Base-by-base conservation (phyloP, 2,888 invertebrate genomes). In the Drosophila testacea region DNA sequence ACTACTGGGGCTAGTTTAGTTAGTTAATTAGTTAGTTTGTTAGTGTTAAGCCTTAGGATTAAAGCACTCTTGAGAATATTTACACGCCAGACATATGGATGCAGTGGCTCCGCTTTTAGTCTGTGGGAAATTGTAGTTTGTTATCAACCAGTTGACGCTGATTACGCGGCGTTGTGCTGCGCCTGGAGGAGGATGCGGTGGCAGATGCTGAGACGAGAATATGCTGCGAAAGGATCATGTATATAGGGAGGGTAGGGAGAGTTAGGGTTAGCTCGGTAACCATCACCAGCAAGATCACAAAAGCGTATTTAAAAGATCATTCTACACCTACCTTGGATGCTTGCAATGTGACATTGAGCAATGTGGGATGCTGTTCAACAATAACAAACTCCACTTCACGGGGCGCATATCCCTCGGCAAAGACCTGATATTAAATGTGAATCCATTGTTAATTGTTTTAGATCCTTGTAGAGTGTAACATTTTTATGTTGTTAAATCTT, bases 381-480 rank as follows among this genome's bases (percentile, higher is more conserved):
- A 98, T 96, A 92, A 96, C 95, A 91, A 98, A 97, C 90, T 97
- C 97, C 30, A 97, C 94, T 92, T 97, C 97, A 83, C 95, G 95
- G 0, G 97, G 97, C 44, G 96, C 94, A 91, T 95, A 97, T 42
- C 97, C 97, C 88, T 97, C 97, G 34, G 96, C 97, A 87, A 96
- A 95, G 11, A 97, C 96, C 97, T 97, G 13, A 6, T n/a, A n/a
- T 13, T 30, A n/a, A 1, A 4, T 5, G 6, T 9, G 11, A 16
- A 0, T 34, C 3, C 10, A 27, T 10, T 13, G 34, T 4, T 34
- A 34, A 34, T 9, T 10, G 1, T 0, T 16, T 16, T 16, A 16
- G 16, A 16, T 16, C 16, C 16, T 16, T 16, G 16, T 16, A 16
- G 16, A 16, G 16, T 16, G 16, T 16, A 16, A 16, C 16, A 16